These are phyloP conservation scores for Dasypolia templi DNA, from an alignment of 2,888 invertebrate species.

Conservation along the genomic window DNA sequence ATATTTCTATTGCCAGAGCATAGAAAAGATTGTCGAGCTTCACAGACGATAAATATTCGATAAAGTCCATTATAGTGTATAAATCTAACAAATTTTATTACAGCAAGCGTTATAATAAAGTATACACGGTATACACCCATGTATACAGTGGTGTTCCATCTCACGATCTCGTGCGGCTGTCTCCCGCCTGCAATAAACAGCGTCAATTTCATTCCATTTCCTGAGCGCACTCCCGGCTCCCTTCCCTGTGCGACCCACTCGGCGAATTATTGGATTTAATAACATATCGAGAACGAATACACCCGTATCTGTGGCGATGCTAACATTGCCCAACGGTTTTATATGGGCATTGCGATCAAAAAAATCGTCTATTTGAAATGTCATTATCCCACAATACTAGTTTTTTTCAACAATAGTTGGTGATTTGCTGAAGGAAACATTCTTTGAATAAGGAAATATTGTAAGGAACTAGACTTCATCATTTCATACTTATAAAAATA, in stretches of 20 bases:
- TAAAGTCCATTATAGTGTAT: not conserved
- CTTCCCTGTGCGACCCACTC: slow-evolving; percentile 79
- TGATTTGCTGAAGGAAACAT: not conserved
- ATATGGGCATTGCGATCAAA: slow-evolving; percentile 26
- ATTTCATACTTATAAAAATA: slow-evolving; percentile 9
- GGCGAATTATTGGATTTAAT: slow-evolving; percentile 82
- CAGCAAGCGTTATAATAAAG: slow-evolving; percentile 1
- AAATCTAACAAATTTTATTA: not conserved
- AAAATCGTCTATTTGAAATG: slow-evolving; percentile 1
- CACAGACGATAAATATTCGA: slow-evolving; percentile 21
- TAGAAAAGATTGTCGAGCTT: not conserved
- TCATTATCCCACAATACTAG: not conserved
- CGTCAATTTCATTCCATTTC: slow-evolving; percentile 88
- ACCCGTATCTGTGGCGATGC: slow-evolving; percentile 70
- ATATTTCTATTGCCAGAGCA: not conserved
- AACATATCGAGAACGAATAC: slow-evolving; percentile 77
- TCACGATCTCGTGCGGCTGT: slow-evolving; percentile 72
- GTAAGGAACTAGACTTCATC: not conserved
- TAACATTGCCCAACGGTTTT: slow-evolving; percentile 11
- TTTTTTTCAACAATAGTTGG: not conserved
- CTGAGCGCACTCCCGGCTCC: slow-evolving; percentile 76
- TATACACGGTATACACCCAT: not conserved
- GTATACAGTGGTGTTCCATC: slow-evolving; percentile 44
- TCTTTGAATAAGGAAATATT: not conserved
- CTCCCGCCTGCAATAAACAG: slow-evolving; percentile 78